Base-by-base conservation (phyloP, 2,888 invertebrate genomes). In the Nemurella pictetii region DNA sequence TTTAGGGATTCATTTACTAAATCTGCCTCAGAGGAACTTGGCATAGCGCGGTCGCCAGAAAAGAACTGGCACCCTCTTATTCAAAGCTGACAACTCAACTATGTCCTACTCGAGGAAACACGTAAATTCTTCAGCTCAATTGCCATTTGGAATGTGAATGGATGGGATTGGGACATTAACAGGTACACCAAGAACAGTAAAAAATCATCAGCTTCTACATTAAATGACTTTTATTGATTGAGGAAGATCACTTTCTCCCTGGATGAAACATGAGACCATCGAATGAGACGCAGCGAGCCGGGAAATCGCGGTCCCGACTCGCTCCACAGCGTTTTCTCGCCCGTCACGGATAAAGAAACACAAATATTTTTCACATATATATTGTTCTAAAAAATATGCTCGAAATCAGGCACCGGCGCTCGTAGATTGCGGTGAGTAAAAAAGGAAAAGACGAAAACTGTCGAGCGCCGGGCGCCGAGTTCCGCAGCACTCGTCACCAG, bases 161-260 rank as follows among this genome's bases (percentile, higher is more conserved):
- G 12, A 7, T 27, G 27, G 78, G n/a, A 29, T 78, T 25, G 26
- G 75, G 78, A 30, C 2, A 28, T 7, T n/a, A n/a, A n/a, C 28
- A 30, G 7, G 78, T 30, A 7, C 2, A 77, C 27, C 7, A 20
- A 77, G 12, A 77, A 77, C 29, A 29, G 12, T 26, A 25, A n/a
- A 75, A 78, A 29, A 28, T 28, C n/a, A n/a, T n/a, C n/a, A n/a
- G n/a, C 15, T 78, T 29, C 28, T 78, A 78, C 78, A 78, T 78
- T 78, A 78, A 78, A 78, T 78, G 78, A 78, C 78, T 78, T 78
- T 78, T 78, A 78, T 78, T 78, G 78, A 30, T 5, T 78, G 28
- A 29, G 75, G 78, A 78, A 78, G 78, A 27, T 55, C 55, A 55
- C 28, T 29, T 20, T 28, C 78, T 78, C 28, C 78, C 78, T 78